phyloP scores from a whole-genome alignment of 2,113 vertebrate genomes.

The Hippoglossus stenolepis region DNA sequence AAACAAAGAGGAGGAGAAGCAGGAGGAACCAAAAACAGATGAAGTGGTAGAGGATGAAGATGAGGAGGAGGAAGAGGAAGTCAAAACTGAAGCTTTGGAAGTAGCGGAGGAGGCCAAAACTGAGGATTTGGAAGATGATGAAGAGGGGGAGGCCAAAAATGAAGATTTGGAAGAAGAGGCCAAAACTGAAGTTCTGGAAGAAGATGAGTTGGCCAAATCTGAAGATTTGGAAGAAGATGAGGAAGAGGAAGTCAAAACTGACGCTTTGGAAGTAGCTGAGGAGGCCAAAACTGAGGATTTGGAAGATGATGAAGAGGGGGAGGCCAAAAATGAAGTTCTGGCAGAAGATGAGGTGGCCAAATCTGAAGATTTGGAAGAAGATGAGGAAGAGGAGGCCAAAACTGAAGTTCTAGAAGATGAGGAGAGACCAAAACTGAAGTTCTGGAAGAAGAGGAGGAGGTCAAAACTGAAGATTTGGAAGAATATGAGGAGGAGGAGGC shows the following conservation, averaged over 20 bases:
- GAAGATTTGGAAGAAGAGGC: background rate
- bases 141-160: background rate
- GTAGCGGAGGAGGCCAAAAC: background rate
- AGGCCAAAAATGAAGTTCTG: background rate
- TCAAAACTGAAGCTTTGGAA: background rate
- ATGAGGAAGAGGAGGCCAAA: background rate
- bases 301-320: background rate
- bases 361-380: background rate
- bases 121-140: background rate
- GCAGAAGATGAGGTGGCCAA: background rate
- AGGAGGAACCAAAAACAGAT: background rate
- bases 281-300: constrained; percentile 4
- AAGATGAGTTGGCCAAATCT: constrained; percentile 14
- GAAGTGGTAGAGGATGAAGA: background rate
- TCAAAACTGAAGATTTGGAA: background rate
- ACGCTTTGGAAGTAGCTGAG: background rate
- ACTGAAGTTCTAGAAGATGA: background rate
- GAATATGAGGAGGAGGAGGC: background rate
- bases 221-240: background rate
- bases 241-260: background rate
- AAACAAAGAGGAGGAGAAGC: constrained; percentile 1
- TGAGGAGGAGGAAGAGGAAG: background rate
- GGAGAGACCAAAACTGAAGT: background rate
- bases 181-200: background rate
- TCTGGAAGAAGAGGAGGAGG: background rate